These are phyloP conservation scores for Corynorhinus townsendii DNA, from an alignment of 2,113 vertebrate species.

Conservation along the genomic window DNA sequence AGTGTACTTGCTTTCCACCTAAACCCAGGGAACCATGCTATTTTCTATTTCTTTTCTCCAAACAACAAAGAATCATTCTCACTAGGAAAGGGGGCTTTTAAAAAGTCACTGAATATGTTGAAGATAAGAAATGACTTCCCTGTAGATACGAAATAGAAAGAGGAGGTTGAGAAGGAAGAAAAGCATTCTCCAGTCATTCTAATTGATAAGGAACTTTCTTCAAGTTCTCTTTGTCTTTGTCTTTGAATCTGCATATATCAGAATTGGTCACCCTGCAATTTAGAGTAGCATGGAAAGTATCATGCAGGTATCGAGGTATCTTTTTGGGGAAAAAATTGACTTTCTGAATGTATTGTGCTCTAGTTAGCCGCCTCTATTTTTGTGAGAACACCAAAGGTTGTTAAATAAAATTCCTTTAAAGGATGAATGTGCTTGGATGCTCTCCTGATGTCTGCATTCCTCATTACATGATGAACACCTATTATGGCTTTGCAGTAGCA, in stretches of 20 bases:
- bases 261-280: neutral
- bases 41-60: conserved; percentile 32
- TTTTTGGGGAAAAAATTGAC: neutral
- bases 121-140: conserved; percentile 22
- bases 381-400: neutral
- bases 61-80: conserved; percentile 23
- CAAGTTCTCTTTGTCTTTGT: neutral
- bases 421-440: neutral
- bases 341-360: neutral
- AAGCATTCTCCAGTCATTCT: neutral
- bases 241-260: conserved; percentile 15
- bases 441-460: neutral
- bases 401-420: conserved; percentile 24
- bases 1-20: conserved; percentile 14
- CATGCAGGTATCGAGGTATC: neutral
- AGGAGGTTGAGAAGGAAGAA: neutral
- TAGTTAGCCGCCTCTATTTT: neutral
- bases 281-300: neutral
- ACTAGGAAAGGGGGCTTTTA: neutral
- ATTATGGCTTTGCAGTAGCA: neutral
- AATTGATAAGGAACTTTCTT: neutral
- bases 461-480: neutral
- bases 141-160: neutral
- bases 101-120: conserved; percentile 17
- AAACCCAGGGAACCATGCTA: neutral